Base-by-base conservation (phyloP, 2,113 vertebrate genomes). In the Lepus americanus region DNA sequence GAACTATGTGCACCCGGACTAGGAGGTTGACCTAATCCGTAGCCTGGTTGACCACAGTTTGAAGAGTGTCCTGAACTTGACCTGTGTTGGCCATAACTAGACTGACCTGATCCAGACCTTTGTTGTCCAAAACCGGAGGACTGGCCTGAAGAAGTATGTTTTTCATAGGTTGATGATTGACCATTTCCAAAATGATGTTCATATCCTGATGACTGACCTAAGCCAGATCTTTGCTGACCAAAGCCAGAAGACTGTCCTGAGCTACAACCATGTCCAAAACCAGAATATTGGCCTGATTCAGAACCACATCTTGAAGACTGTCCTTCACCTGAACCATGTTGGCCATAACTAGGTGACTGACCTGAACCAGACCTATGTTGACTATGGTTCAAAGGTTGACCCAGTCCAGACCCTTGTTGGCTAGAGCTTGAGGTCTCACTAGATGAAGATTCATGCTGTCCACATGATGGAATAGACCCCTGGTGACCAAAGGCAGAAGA, bases 71-170 rank as follows among this genome's bases (percentile, higher is more conserved):
- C 25, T 61, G 61, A n/a, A 0, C 20, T 14, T 23, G 80, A 29
- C 2, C 11, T 1, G 2, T 25, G 31, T 1, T 1, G 4, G 20
- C 33, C 9, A 0, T 0, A 1, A 14, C 19, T 6, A 0, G 14
- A 51, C 36, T 73, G 25, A 19, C 20, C 39, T 7, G 55, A 53
- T 23, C 39, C 19, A 22, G 4, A 36, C 1, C 49, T 6, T 6
- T 59, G 25, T 19, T 23, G 16, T 29, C 20, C 77, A 33, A 8
- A 25, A 2, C 27, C 19, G 0, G 27, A 31, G 14, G 51, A 93
- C 12, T 55, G 55, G 3, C 85, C 22, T 64, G 63, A 63, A 53
- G 22, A 84, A 3, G 22, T 17, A 0, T 61, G 33, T 14, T 67
- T n/a, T 2, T 19, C 72, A 66, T 7, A 64, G 55, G 20, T 29